Evolutionary conservation across 2,797 vertebrate genomes (phyloP), one percentile per base, ranked within the genome.

Genomic region (Lycodopsis pacificus): DNA sequence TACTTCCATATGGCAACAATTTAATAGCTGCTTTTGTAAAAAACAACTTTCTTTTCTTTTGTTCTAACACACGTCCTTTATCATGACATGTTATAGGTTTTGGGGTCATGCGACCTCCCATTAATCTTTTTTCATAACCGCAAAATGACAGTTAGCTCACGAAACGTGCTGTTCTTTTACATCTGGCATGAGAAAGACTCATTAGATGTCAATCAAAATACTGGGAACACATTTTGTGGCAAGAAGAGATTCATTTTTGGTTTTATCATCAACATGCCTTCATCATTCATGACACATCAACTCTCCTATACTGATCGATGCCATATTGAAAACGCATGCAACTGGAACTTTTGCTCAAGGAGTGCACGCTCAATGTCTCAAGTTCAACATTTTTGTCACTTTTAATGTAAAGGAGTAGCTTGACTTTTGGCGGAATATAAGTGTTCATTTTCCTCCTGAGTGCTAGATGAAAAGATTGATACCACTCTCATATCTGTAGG

Each of bases 121-220:
- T 67, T 69, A 30, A 78, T 80, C 58, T 48, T 65, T 71, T 65
- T 59, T 72, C 17, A 61, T 2, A 63, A 74, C 63, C 48, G 3
- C 76, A 63, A 1, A 38, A 30, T 67, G 80, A 82, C 68, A 76
- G 51, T 32, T 36, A 17, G 32, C 38, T 34, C 57, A 61, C 3
- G 34, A 67, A 83, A 63, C 30, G 9, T 34, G 49, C 32, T 59
- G 36, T 63, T 75, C 14, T 76, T 67, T 70, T 5, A 42, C 14
- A 64, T 71, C 54, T 80, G 40, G 59, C 79, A 76, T 10, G n/a
- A 79, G 62, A 84, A 67, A 63, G 36, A 48, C 70, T 84, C 88
- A 81, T 89, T 85, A 85, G 70, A 82, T 71, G 72, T 76, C 73
- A 59, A 77, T 88, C 74, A 65, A 49, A 85, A 73, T 77, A 80